Base-by-base conservation (phyloP, 2,888 invertebrate genomes). In the Drosophila helvetica region DNA sequence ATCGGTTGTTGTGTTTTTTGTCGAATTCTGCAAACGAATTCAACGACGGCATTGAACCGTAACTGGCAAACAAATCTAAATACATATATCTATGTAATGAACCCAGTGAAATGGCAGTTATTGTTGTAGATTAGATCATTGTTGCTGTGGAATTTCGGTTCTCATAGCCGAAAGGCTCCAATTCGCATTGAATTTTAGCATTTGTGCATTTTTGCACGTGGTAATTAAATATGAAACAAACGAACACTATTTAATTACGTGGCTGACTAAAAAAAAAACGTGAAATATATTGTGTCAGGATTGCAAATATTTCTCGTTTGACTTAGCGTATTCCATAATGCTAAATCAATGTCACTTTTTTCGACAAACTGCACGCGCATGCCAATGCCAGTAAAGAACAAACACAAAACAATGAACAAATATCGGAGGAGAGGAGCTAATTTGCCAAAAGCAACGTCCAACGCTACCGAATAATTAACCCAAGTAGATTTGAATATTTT, bases 31-130 rank as follows among this genome's bases (percentile, higher is more conserved):
- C 84, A 88, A 71, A 72, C 64, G 62, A 70, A 86, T 80, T 89
- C 72, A n/a, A 7, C 38, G 78, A 62, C 75, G 88, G 77, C 88
- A 89, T 80, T 89, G 88, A 88, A 89, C 78, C 86, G 89, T 79
- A 77, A 58, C 78, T 69, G 58, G 54, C 54, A 72, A 75, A 62
- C 60, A 38, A 38, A 38, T n/a, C 38, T 47, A 70, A 63, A 62
- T 72, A 27, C 2, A 25, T 25, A 27, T 27, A 27, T 7, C 22
- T 27, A 74, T 73, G 53, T 78, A 79, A 79, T 79, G 62, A 63
- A 54, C 63, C 57, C 54, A 52, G 55, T 63, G 62, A 57, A 50
- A 66, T 73, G 50, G 12, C 60, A 63, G 63, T 48, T 73, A 17
- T 56, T 64, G 47, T 63, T 48, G 62, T 51, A 63, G 78, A 69